A percentile compares a stretch with the other conserved stretches of the same genome.
phyloP scores from a whole-genome alignment of 2,797 vertebrate species.

The Alauda arvensis region DNA sequence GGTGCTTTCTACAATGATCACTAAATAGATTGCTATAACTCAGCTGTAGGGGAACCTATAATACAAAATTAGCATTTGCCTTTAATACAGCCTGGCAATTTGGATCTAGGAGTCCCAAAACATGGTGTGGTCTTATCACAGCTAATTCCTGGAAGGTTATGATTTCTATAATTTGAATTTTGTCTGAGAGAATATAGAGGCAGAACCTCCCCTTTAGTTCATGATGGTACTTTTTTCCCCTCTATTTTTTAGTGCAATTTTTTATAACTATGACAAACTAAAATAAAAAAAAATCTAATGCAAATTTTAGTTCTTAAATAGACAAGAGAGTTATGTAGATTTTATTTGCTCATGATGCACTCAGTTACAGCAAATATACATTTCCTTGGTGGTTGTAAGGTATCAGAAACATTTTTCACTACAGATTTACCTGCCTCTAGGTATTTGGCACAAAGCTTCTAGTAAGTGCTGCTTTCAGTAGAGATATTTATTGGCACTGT shows the following conservation, averaged over 20 bases:
- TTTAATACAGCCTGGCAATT: neutral
- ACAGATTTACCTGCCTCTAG: conserved; percentile 13
- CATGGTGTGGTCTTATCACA: neutral
- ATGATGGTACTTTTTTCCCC: accelerated
- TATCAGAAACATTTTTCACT: conserved; percentile 33
- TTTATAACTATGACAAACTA: neutral
- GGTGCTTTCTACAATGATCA: neutral
- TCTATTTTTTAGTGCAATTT: neutral
- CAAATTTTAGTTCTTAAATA: neutral
- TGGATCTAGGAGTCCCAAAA: neutral
- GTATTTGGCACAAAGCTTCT: conserved; percentile 52
- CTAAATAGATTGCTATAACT: neutral
- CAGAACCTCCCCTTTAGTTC: neutral
- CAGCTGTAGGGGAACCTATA: neutral
- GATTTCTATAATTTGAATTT: neutral
- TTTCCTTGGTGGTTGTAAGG: conserved; percentile 18
- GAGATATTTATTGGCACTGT: conserved; percentile 44
- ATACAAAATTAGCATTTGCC: neutral
- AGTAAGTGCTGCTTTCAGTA: conserved; percentile 55
- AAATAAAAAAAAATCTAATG: neutral
- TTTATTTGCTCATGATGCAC: neutral
- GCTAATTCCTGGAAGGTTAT: neutral
- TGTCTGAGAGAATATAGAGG: neutral
- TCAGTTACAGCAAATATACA: neutral
- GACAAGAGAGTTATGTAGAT: neutral